Evolutionary conservation across 2,113 vertebrate genomes (phyloP), one percentile per base, ranked within the genome.

Genomic region (Corvus hawaiiensis): DNA sequence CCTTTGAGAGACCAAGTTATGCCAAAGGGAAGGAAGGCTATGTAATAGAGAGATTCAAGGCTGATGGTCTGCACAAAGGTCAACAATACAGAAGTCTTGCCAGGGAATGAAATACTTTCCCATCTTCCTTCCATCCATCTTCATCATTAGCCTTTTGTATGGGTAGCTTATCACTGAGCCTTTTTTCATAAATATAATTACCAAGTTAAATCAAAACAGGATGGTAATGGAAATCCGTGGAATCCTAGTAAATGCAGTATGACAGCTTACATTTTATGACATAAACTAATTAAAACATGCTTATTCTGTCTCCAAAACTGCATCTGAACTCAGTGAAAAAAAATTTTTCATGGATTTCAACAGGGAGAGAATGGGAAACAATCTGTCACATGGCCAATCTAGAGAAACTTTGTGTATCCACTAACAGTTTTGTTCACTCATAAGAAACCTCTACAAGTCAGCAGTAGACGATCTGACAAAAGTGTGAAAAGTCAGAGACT

Each of bases 221-320:
- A 87, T 62, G 77, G 84, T 61, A 78, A 63, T 3, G 11, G 58
- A 78, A 89, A 95, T 76, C 49, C 79, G 51, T 69, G 77, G 81
- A 79, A 95, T 75, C 46, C 74, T 79, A 87, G 62, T 62, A 87
- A 95, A 96, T 76, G 33, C 84, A 85, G 78, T 93, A 91, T 46
- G 71, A 87, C 62, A 96, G 93, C 74, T 93, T 73, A 85, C 23
- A 85, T 72, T 95, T 94, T 66, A 91, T 66, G 77, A 85, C 69
- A 92, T 63, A 89, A 94, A 82, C 87, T 80, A 83, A 96, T 93
- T 91, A 89, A 93, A 96, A 73, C 55, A 85, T 62, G 71, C 58
- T 85, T 74, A 91, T 93, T 93, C 90, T 83, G 51, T 79, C 84
- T 91, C 75, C 75, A 77, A 67, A 85, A 55, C 37, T 66, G 66